Percentiles rank a stretch among this genome's conserved stretches.
Evolutionary conservation across 2,797 vertebrate genomes (phyloP).

Genomic region (Aselliscus stoliczkanus): DNA sequence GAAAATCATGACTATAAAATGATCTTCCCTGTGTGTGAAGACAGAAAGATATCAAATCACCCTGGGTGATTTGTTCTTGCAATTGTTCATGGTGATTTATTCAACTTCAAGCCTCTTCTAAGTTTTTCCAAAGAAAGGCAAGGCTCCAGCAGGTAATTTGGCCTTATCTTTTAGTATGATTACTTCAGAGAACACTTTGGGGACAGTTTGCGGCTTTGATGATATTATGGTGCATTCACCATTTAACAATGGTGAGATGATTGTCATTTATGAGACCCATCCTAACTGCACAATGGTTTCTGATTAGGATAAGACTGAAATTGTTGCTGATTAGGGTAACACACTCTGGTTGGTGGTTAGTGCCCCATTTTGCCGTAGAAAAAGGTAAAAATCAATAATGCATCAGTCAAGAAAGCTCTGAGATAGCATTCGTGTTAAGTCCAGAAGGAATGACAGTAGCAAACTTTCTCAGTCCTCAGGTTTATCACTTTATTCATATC

Average conservation of each 20-base stretch:
- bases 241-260: constrained; percentile 72
- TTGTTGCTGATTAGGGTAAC: constrained; percentile 65
- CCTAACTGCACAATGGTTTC: constrained; percentile 68
- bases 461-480: constrained; percentile 41
- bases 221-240: constrained; percentile 67
- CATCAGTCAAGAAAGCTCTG: constrained; percentile 55
- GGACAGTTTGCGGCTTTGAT: constrained; percentile 54
- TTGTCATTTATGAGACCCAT: constrained; percentile 63
- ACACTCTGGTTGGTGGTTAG: constrained; percentile 38
- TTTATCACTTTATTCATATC: constrained; percentile 50
- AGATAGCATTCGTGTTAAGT: constrained; percentile 51
- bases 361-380: constrained; percentile 45
- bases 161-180: constrained; percentile 43
- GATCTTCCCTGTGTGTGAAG: constrained; percentile 35
- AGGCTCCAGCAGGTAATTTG: constrained; percentile 51
- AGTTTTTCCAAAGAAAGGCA: constrained; percentile 58
- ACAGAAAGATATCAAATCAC: constrained; percentile 43
- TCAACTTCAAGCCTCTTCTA: constrained; percentile 50
- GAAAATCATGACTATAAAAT: constrained; percentile 58
- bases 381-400: constrained; percentile 73
- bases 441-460: constrained; percentile 34
- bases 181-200: constrained; percentile 48
- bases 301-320: constrained; percentile 64
- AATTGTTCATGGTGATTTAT: constrained; percentile 64
- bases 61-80: constrained; percentile 49